Evolutionary conservation across 92 coral and sea anemone species (phyloP).

Genomic region (Metridium senile): DNA sequence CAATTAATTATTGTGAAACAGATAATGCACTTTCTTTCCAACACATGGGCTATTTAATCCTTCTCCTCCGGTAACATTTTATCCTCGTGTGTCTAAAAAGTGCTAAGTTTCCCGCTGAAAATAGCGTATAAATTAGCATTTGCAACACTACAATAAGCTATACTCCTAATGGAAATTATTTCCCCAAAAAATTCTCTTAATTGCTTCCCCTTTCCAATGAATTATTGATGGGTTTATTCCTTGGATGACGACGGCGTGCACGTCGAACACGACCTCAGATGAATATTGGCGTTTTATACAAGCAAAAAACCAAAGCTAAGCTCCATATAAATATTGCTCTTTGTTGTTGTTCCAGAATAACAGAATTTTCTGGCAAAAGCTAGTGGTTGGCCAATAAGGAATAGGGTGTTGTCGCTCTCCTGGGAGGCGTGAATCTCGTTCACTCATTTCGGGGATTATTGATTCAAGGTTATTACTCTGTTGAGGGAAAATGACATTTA

Average conservation of each 20-base stretch:
- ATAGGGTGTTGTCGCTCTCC: slow-evolving; percentile 18
- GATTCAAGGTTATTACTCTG: slow-evolving; percentile 37
- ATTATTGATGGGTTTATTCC: neutral
- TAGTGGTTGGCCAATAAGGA: neutral
- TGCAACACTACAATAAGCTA: neutral
- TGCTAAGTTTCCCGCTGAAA: neutral
- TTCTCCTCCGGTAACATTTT: neutral
- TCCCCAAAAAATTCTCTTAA: neutral
- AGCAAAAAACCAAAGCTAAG: neutral
- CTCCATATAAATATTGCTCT: slow-evolving; percentile 12
- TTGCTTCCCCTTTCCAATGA: slow-evolving; percentile 9
- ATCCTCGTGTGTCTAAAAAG: neutral
- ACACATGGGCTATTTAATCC: neutral
- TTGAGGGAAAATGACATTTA: slow-evolving; percentile 39
- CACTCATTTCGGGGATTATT: slow-evolving; percentile 32
- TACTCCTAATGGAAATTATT: neutral
- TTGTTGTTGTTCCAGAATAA: slow-evolving; percentile 14
- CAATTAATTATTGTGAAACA: neutral
- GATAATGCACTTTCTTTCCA: neutral
- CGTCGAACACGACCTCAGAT: neutral
- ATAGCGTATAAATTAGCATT: neutral
- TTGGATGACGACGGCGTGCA: neutral
- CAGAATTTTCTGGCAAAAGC: neutral
- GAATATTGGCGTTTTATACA: slow-evolving; percentile 1
- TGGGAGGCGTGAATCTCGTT: slow-evolving; percentile 18